Evolutionary conservation across 1,140 invertebrate species (phyloP).

Genomic region (Ylistrum balloti): DNA sequence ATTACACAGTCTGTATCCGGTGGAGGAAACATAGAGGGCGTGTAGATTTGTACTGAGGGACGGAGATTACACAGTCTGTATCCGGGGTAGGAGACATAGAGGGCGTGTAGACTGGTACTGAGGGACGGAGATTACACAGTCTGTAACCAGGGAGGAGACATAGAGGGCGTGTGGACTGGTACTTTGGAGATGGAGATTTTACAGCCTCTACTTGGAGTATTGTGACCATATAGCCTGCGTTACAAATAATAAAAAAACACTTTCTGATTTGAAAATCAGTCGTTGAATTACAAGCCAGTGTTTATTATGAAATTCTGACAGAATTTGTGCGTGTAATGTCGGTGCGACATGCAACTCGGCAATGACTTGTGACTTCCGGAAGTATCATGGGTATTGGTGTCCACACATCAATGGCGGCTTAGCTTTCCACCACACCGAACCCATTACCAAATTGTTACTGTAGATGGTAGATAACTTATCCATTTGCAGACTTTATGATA

Average conservation of each 20-base stretch:
- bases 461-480: slow-evolving; percentile 5
- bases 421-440: slow-evolving; percentile 1
- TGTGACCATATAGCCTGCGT: too few relatives aligned
- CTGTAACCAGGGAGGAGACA: too few relatives aligned
- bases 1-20: too few relatives aligned
- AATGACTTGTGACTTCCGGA: slow-evolving; percentile 31
- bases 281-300: neutral
- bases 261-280: slow-evolving; percentile 4
- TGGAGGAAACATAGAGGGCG: too few relatives aligned
- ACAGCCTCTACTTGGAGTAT: too few relatives aligned
- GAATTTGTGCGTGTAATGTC: neutral
- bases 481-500: slow-evolving; percentile 9
- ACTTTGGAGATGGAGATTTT: too few relatives aligned
- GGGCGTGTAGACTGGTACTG: too few relatives aligned
- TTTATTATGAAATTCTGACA: slow-evolving; percentile 16
- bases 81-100: neutral
- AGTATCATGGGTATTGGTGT: slow-evolving; percentile 6
- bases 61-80: neutral
- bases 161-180: too few relatives aligned
- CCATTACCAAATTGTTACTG: slow-evolving; percentile 39
- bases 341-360: neutral
- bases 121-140: too few relatives aligned
- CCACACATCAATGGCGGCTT: neutral
- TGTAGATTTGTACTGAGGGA: too few relatives aligned
- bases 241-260: neutral